Evolutionary conservation across 1,140 invertebrate genomes (phyloP).

Genomic region (Paraescarpia echinospica): DNA sequence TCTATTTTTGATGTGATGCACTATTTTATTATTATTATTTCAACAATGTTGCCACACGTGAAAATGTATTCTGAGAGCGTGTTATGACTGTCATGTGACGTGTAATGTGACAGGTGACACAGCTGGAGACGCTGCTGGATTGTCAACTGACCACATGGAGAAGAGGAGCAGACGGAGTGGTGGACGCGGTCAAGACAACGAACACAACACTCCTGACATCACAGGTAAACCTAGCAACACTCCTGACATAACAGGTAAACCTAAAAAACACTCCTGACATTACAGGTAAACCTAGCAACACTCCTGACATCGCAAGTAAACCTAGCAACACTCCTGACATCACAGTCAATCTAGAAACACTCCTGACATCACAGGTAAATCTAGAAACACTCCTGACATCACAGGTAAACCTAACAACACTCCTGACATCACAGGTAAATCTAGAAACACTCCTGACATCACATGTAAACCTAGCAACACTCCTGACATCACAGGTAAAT

Average conservation of each 20-base stretch:
- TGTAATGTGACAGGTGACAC: conserved; percentile 2
- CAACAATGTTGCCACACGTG: too few species aligned
- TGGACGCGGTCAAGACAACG: conserved; percentile 11
- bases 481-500: too few species aligned
- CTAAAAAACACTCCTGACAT: not conserved
- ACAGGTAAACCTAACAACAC: not conserved
- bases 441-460: not conserved
- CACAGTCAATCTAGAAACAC: not conserved
- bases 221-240: not conserved
- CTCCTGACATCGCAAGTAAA: not conserved
- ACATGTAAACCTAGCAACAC: too few species aligned
- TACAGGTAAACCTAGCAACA: not conserved
- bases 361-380: not conserved
- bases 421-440: not conserved
- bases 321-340: not conserved
- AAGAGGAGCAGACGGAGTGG: not conserved
- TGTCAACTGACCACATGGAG: conserved; percentile 13
- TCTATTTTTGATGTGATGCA: too few species aligned
- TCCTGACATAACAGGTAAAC: not conserved
- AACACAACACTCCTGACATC: not conserved
- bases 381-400: not conserved
- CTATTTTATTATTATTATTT: too few species aligned
- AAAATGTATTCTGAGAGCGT: not conserved
- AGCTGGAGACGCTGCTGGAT: conserved; percentile 17
- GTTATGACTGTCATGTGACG: not conserved